Conservation (phyloP, 2,113 vertebrate species). For the Mobula hypostoma region DNA sequence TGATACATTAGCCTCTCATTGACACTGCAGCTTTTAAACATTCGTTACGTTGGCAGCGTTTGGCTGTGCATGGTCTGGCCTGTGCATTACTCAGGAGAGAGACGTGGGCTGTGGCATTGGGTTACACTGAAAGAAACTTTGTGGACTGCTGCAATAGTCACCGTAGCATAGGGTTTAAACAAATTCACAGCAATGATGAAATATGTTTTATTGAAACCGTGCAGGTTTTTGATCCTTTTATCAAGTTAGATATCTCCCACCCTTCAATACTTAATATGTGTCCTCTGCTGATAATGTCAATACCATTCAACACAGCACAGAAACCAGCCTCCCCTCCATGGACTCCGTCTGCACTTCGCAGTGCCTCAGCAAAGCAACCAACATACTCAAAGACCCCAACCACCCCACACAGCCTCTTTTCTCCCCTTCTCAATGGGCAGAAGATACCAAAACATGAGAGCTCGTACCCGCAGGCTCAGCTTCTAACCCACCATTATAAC, state of each 20-base stretch:
- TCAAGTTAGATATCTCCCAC: background rate
- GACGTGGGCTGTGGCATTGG: background rate
- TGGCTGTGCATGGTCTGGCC: background rate
- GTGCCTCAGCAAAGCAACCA: too few relatives aligned
- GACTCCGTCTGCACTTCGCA: too few relatives aligned
- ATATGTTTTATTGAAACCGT: background rate
- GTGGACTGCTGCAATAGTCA: background rate
- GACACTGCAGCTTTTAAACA: background rate
- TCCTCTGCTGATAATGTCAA: too few relatives aligned
- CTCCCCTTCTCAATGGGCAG: too few relatives aligned
- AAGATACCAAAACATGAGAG: too few relatives aligned
- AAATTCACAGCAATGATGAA: background rate
- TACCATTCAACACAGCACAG: too few relatives aligned
- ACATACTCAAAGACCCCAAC: too few relatives aligned
- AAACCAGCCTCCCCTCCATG: too few relatives aligned
- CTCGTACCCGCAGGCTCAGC: too few relatives aligned
- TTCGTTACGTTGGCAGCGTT: background rate
- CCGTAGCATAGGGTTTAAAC: background rate
- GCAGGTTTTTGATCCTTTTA: background rate
- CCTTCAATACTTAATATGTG: too few relatives aligned
- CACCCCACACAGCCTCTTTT: too few relatives aligned
- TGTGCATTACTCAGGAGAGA: background rate
- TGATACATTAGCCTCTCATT: background rate
- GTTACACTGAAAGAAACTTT: background rate
- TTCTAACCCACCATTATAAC: too few relatives aligned